Evolutionary conservation across 1,140 invertebrate species (phyloP).

Genomic region (Heliothis subflexa): DNA sequence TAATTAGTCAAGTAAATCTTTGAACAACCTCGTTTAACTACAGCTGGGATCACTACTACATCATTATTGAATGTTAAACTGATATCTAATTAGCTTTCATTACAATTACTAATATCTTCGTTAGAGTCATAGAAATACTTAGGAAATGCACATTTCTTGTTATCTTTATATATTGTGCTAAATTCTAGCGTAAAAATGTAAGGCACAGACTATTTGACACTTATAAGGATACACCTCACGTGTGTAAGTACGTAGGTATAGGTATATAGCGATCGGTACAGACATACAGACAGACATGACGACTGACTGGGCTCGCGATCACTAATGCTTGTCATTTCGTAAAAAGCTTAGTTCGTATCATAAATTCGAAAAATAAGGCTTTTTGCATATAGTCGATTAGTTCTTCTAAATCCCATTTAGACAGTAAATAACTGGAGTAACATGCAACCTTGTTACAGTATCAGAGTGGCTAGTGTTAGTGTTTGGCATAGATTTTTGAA

Average conservation of each 20-base stretch:
- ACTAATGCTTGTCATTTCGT: slow-evolving; percentile 25
- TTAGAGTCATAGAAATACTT: slow-evolving; percentile 10
- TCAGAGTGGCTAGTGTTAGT: not conserved
- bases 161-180: slow-evolving; percentile 52
- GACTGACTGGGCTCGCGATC: not conserved
- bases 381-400: slow-evolving; percentile 11
- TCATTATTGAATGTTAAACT: not conserved
- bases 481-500: slow-evolving; percentile 23
- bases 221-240: slow-evolving; percentile 49
- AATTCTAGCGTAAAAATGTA: slow-evolving; percentile 55
- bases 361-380: slow-evolving; percentile 42
- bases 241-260: not conserved
- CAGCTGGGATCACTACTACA: too few relatives aligned
- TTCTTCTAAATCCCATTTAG: slow-evolving; percentile 14
- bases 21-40: too few relatives aligned
- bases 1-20: not conserved
- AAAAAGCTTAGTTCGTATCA: slow-evolving; percentile 39
- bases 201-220: slow-evolving; percentile 74
- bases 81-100: not conserved
- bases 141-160: slow-evolving; percentile 42
- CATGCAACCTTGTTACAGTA: not conserved
- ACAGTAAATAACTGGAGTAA: slow-evolving; percentile 11
- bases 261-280: not conserved
- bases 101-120: slow-evolving; percentile 28
- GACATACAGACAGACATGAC: not conserved